A percentile compares a stretch with the other conserved stretches of the same genome.
These are phyloP conservation scores for Sphenopsis melanotis DNA, from an alignment of 2,797 vertebrate genomes.

Conservation along the genomic window DNA sequence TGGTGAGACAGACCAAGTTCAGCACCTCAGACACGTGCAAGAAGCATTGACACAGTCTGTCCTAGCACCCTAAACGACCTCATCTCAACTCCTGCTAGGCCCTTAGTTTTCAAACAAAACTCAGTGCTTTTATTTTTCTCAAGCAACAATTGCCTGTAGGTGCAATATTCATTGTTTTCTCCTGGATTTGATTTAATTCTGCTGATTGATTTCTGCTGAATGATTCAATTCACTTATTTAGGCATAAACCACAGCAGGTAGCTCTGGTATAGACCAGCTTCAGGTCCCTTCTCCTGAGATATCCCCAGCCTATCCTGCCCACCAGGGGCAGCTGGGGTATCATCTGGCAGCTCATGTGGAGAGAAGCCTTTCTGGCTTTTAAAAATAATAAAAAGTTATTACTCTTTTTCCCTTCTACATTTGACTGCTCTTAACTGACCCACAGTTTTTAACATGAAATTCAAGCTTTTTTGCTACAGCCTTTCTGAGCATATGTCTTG, in stretches of 20 bases:
- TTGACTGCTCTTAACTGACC: slow-evolving; percentile 13
- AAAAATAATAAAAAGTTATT: neutral
- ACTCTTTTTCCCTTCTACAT: neutral
- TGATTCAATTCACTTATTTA: slow-evolving; percentile 10
- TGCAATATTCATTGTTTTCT: neutral
- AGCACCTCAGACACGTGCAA: neutral
- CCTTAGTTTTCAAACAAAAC: neutral
- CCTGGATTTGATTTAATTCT: neutral
- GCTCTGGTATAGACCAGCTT: neutral
- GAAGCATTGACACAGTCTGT: neutral
- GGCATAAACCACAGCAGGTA: neutral
- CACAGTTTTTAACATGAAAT: neutral
- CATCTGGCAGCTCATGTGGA: neutral
- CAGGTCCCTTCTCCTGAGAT: neutral
- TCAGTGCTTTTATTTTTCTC: neutral
- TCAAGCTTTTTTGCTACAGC: neutral
- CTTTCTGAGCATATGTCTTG: neutral
- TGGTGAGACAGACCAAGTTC: neutral
- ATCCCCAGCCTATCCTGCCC: neutral
- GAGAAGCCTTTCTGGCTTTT: neutral
- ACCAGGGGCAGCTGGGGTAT: neutral
- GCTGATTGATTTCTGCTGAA: neutral
- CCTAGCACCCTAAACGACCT: neutral
- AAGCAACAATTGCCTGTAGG: neutral
- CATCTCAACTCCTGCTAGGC: neutral